These are phyloP conservation scores for Ormyrus nitidulus DNA, from an alignment of 2,888 invertebrate species.

Conservation along the genomic window DNA sequence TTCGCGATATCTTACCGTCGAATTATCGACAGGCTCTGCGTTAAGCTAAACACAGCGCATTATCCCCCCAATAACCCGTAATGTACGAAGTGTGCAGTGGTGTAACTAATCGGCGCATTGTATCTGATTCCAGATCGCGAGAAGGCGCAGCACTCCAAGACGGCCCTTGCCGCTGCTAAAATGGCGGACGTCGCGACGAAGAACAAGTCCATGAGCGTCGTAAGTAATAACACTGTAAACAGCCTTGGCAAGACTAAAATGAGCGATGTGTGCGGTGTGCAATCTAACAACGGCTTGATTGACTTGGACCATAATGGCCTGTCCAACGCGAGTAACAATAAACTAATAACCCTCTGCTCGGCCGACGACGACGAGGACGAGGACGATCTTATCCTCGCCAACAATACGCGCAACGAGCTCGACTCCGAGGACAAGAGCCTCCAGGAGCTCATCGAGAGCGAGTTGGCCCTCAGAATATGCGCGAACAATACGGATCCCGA, in stretches of 20 bases:
- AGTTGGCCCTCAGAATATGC: constrained; percentile 71
- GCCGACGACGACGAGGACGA: constrained; percentile 67
- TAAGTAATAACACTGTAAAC: constrained; percentile 69
- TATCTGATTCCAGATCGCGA: constrained; percentile 44
- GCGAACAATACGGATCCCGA: constrained; percentile 60
- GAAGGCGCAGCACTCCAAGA: constrained; percentile 14
- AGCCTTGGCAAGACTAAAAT: constrained; percentile 62
- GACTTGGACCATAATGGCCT: constrained; percentile 70
- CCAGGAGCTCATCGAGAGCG: constrained; percentile 73
- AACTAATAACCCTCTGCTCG: constrained; percentile 58
- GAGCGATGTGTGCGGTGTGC: constrained; percentile 68
- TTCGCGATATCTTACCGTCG: too few species aligned
- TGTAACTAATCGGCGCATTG: constrained; percentile 11
- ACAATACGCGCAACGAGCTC: constrained; percentile 70
- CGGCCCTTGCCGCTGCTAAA: constrained; percentile 54
- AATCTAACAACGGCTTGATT: constrained; percentile 75
- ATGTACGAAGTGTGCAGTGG: too few species aligned
- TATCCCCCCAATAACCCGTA: too few species aligned
- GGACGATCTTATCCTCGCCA: constrained; percentile 68
- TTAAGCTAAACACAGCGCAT: too few species aligned
- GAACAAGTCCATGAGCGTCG: constrained; percentile 72
- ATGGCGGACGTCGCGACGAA: constrained; percentile 74
- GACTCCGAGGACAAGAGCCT: constrained; percentile 72
- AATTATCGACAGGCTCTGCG: too few species aligned
- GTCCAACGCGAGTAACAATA: constrained; percentile 70